Evolutionary conservation across 1,140 invertebrate genomes (phyloP).

Genomic region (Bactericera cockerelli): DNA sequence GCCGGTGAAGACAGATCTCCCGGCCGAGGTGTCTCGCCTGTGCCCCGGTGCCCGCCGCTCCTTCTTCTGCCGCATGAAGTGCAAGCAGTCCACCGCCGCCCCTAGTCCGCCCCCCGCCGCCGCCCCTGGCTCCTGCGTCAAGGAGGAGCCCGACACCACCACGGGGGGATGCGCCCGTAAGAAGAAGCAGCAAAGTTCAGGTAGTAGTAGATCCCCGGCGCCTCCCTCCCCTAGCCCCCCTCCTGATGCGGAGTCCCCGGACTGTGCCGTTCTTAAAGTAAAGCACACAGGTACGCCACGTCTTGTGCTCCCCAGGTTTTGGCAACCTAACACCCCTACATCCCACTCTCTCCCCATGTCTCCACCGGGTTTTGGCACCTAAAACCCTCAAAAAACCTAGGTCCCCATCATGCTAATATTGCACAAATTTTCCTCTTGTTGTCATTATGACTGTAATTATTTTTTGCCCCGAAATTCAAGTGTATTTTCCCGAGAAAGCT

Average conservation of each 20-base stretch:
- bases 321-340: no score
- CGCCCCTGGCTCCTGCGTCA: conserved; percentile 32
- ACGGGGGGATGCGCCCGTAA: conserved; percentile 41
- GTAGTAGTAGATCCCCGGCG: conserved; percentile 25
- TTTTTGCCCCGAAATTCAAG: no score
- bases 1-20: conserved; percentile 73
- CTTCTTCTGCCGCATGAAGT: conserved; percentile 89
- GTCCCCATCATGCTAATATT: no score
- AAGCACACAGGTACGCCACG: no score
- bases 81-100: conserved; percentile 33
- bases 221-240: conserved; percentile 11
- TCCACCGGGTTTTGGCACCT: no score
- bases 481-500: no score
- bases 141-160: conserved; percentile 54
- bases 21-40: conserved; percentile 51
- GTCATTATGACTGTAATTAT: no score
- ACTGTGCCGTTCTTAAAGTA: no score
- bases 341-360: no score
- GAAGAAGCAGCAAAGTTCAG: conserved; percentile 47
- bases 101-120: conserved; percentile 8
- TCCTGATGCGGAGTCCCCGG: background rate
- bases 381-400: no score
- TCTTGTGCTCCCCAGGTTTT: no score
- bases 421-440: no score
- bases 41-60: conserved; percentile 77